Evolutionary conservation across 2,797 vertebrate species (phyloP), one percentile per base, ranked within the genome.

Genomic region (Smutsia gigantea): DNA sequence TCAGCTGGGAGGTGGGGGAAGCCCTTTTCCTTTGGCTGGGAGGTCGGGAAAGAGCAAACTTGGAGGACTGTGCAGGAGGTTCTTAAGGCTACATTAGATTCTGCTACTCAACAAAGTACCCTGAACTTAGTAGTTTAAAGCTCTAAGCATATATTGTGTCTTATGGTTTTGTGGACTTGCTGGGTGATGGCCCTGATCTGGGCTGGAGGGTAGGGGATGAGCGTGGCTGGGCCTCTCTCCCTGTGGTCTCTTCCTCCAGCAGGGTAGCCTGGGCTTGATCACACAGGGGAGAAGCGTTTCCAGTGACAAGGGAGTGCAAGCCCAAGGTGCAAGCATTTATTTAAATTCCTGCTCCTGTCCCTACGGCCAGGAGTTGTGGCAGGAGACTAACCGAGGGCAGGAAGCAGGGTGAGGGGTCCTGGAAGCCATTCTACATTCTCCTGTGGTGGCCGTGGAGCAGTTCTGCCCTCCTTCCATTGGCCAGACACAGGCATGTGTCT

Each of bases 401-500:
- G 59, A 53, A 53, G 23, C 25, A 77, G 64, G 51, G 7, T 11
- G 39, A n/a, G 39, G 55, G 12, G 25, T 15, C 57, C 27, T 3
- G 39, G 39, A 31, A 49, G 21, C 31, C 53, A 27, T 69, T 34
- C 34, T 68, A 68, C 66, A 10, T 11, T 11, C 66, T 2, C 4
- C 66, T 5, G 18, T 34, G 5, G 12, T 6, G 37, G 37, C 39
- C 55, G 1, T 1, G 15, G 23, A 17, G 37, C 71, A 5, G 21
- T 53, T 55, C 55, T 3, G 9, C 42, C 71, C 17, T 29, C 57
- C 4, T 5, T 39, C 59, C n/a, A 21, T 21, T 29, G n/a, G 57
- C n/a, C 1, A 7, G 7, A 25, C 11, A 7, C 9, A 64, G 55
- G 46, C 0, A 3, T 4, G 21, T 13, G 12, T n/a, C 21, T 15